phyloP scores from a whole-genome alignment of 2,888 invertebrate species.

The Microctonus aethiopoides region DNA sequence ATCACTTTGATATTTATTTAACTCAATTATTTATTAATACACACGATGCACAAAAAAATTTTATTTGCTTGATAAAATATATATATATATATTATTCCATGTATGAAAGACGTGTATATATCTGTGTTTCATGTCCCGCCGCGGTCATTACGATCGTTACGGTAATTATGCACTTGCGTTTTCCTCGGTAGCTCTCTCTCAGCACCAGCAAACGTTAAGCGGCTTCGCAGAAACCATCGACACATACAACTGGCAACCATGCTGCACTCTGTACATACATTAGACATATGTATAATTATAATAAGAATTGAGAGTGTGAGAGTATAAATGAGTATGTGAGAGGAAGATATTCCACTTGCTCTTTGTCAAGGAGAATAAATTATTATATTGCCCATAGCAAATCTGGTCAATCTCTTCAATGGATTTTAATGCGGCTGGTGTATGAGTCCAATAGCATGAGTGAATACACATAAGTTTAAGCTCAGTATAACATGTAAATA shows the following conservation, averaged over 20 bases:
- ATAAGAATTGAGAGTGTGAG: background rate
- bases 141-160: slow-evolving; percentile 53
- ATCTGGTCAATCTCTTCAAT: slow-evolving; percentile 55
- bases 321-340: slow-evolving; percentile 12
- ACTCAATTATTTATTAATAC: too few relatives aligned
- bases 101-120: background rate
- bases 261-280: background rate
- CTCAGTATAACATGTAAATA: too few relatives aligned
- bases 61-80: too few relatives aligned
- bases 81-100: too few relatives aligned
- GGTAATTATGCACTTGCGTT: slow-evolving; percentile 61
- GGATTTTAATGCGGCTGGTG: slow-evolving; percentile 43
- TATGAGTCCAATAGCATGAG: background rate
- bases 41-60: too few relatives aligned
- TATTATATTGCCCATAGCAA: slow-evolving; percentile 54
- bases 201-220: slow-evolving; percentile 51
- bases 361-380: slow-evolving; percentile 50
- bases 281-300: background rate
- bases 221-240: slow-evolving; percentile 60
- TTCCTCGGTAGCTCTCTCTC: slow-evolving; percentile 48
- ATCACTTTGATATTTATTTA: background rate
- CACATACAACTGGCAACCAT: slow-evolving; percentile 19
- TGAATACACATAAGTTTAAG: too few relatives aligned
- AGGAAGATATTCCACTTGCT: slow-evolving; percentile 28
- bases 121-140: slow-evolving; percentile 6